Evolutionary conservation across 2,113 vertebrate genomes (phyloP).

Genomic region (Sprattus sprattus): DNA sequence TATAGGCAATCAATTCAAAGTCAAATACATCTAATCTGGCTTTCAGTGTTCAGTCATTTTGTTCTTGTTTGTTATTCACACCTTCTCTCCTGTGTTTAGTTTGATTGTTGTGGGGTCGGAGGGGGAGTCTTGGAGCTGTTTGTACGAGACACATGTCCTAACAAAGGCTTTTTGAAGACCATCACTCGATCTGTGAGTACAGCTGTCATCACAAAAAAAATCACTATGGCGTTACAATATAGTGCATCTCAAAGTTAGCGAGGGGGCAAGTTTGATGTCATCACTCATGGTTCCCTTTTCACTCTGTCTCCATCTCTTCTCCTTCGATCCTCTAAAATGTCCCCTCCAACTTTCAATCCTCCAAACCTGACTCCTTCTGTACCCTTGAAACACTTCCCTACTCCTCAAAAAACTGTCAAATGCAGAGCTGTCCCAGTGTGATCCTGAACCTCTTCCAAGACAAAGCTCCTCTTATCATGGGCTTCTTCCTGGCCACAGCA

Average conservation of each 20-base stretch:
- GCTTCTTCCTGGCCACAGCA: constrained; percentile 53
- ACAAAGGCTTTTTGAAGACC: neutral
- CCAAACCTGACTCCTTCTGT: neutral
- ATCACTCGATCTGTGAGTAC: constrained; percentile 50
- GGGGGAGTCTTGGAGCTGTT: neutral
- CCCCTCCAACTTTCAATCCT: neutral
- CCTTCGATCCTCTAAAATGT: neutral
- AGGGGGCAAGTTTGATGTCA: neutral
- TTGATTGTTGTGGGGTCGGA: constrained; percentile 60
- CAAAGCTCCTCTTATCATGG: constrained; percentile 47
- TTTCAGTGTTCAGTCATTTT: neutral
- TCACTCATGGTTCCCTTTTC: neutral
- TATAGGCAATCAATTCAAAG: neutral
- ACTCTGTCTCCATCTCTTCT: neutral
- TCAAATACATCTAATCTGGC: neutral
- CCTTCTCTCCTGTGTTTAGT: constrained; percentile 36
- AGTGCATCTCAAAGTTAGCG: neutral
- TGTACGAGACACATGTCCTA: constrained; percentile 45
- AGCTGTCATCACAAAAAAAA: neutral
- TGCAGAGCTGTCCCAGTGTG: constrained; percentile 48
- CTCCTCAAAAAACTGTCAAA: neutral
- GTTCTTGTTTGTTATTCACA: neutral
- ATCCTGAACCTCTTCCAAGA: neutral
- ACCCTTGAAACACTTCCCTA: constrained; percentile 1
- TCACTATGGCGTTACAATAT: neutral